Conservation (phyloP, 2,113 vertebrate species). For the Herpetotheres cachinnans region DNA sequence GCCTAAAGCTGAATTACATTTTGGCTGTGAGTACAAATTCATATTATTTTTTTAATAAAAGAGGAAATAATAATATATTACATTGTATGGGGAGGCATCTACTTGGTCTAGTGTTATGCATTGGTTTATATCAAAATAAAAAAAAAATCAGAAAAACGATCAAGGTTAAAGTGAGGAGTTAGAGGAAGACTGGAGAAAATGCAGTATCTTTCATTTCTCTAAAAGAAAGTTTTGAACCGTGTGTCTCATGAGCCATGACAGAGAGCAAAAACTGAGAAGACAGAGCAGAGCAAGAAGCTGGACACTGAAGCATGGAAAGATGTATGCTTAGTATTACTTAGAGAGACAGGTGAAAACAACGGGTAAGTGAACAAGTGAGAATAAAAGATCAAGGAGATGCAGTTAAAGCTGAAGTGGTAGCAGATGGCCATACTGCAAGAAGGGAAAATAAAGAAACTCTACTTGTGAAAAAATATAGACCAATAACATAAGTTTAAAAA, state of each 20-base stretch:
- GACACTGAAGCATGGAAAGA: slow-evolving; percentile 60
- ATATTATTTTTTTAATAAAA: slow-evolving; percentile 3
- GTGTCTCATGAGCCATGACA: slow-evolving; percentile 43
- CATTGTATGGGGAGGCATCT: not conserved
- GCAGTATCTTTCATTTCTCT: slow-evolving; percentile 1
- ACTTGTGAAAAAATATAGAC: not conserved
- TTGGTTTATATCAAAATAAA: not conserved
- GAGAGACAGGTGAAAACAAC: slow-evolving; percentile 41
- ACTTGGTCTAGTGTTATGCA: not conserved
- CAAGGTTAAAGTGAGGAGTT: slow-evolving; percentile 18
- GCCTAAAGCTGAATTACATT: not conserved
- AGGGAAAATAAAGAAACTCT: slow-evolving; percentile 1
- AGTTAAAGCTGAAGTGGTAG: not conserved
- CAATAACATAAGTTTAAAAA: not conserved
- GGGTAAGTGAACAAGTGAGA: slow-evolving; percentile 18
- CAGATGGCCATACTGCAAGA: not conserved
- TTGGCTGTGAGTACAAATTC: not conserved
- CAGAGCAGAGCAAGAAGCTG: slow-evolving; percentile 1
- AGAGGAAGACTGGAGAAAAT: slow-evolving; percentile 5
- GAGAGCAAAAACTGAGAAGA: slow-evolving; percentile 22
- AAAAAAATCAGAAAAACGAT: not conserved
- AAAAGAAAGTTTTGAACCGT: slow-evolving; percentile 10
- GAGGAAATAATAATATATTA: not conserved
- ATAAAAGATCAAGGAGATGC: not conserved
- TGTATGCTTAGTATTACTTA: slow-evolving; percentile 45